A percentile compares a stretch with the other conserved stretches of the same genome.
Conservation (phyloP, 2,888 invertebrate species). For the Candidula unifasciata region DNA sequence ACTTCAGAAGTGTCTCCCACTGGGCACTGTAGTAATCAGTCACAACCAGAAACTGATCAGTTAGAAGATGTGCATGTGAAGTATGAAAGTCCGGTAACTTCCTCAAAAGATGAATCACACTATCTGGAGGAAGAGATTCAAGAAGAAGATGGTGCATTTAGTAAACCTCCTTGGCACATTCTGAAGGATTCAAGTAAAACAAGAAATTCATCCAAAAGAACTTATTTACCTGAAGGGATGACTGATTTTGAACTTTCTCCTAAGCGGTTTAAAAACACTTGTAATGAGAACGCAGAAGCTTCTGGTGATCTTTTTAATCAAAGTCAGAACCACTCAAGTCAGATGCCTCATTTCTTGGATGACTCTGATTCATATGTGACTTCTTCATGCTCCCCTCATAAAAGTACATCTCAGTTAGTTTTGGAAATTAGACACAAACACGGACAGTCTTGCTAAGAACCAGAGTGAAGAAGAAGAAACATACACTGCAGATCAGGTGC, state of each 20-base stretch:
- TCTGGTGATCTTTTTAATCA: not conserved
- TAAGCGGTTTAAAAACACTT: not conserved
- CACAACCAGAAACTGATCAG: not conserved
- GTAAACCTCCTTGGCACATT: not conserved
- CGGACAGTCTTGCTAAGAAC: not conserved
- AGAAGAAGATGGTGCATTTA: not conserved
- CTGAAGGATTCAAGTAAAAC: not conserved
- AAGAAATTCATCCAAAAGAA: not conserved
- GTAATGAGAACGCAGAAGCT: not conserved
- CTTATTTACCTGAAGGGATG: not conserved
- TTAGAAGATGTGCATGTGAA: not conserved
- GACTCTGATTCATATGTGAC: conserved; percentile 35
- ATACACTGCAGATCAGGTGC: not conserved
- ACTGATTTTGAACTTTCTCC: not conserved
- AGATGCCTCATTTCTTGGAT: conserved; percentile 40
- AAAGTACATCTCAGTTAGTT: not conserved
- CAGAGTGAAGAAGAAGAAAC: not conserved
- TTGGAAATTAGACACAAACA: not conserved
- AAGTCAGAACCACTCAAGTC: not conserved
- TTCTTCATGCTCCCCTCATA: not conserved
- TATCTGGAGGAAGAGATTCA: no score
- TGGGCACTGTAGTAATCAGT: not conserved
- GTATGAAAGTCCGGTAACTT: not conserved
- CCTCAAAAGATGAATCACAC: not conserved
- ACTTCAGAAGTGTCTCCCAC: not conserved